Evolutionary conservation across 1,140 invertebrate species (phyloP).

Genomic region (Nasonia vitripennis): DNA sequence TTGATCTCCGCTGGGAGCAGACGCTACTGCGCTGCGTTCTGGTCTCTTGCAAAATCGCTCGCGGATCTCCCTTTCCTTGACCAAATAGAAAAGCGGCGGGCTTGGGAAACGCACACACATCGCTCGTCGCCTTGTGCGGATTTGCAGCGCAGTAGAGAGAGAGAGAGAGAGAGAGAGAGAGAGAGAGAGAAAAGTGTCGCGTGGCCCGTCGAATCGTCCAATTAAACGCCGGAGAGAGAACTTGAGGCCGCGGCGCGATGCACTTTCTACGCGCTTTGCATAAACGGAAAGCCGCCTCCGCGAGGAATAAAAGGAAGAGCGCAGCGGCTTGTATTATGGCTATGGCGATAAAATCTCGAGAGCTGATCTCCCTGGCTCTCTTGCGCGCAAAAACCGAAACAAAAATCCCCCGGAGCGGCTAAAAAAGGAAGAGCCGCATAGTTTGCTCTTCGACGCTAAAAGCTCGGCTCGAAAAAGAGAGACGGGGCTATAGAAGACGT

Average conservation of each 20-base stretch:
- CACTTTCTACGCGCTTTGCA: neutral
- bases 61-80: constrained; percentile 22
- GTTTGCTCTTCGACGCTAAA: neutral
- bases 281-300: neutral
- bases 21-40: neutral
- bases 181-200: no score
- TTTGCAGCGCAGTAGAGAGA: neutral
- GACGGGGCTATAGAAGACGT: neutral
- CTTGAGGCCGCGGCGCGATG: no score
- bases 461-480: neutral
- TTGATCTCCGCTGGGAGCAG: neutral
- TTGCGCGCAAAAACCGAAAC: neutral
- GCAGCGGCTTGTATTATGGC: no score
- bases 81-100: neutral
- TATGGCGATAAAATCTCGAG: neutral
- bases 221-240: neutral
- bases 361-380: neutral
- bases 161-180: no score
- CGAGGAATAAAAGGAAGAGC: no score
- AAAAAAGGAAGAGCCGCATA: neutral
- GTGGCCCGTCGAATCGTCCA: no score
- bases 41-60: neutral
- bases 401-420: neutral
- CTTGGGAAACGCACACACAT: neutral
- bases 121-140: neutral